Conservation (phyloP, 2,888 invertebrate species). For the Chrysodeixis includens region DNA sequence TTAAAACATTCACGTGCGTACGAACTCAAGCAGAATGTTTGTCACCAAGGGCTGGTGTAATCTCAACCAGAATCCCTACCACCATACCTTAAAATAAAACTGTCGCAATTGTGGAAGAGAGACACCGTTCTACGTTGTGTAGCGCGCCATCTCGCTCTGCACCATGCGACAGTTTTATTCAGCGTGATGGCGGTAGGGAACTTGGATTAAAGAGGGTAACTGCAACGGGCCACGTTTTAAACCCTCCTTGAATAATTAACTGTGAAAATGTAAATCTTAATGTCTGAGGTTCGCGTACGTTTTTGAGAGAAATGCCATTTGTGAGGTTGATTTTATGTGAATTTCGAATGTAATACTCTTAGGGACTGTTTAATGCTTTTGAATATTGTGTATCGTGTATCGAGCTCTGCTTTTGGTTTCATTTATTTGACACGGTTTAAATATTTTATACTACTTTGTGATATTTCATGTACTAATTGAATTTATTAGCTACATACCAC, state of each 20-base stretch:
- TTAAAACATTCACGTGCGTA: constrained; percentile 45
- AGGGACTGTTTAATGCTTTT: neutral
- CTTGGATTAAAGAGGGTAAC: constrained; percentile 60
- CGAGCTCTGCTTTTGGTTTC: neutral
- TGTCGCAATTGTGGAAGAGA: too few relatives aligned
- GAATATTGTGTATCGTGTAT: neutral
- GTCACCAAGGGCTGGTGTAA: constrained; percentile 57
- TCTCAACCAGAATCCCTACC: constrained; percentile 44
- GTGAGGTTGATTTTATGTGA: constrained; percentile 20
- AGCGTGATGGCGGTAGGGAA: too few relatives aligned
- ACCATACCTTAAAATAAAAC: too few relatives aligned
- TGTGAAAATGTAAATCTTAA: constrained; percentile 63
- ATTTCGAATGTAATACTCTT: neutral
- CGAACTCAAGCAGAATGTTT: constrained; percentile 37
- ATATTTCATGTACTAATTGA: too few relatives aligned
- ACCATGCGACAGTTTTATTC: too few relatives aligned
- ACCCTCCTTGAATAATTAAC: constrained; percentile 69
- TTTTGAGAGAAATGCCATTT: constrained; percentile 44
- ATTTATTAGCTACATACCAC: too few relatives aligned
- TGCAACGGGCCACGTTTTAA: constrained; percentile 59
- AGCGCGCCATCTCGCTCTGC: too few relatives aligned
- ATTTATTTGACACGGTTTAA: neutral
- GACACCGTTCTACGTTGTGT: too few relatives aligned
- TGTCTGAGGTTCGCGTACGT: constrained; percentile 56
- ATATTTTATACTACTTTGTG: too few relatives aligned